These are phyloP conservation scores for Lepus americanus DNA, from an alignment of 2,113 vertebrate species.

Conservation along the genomic window DNA sequence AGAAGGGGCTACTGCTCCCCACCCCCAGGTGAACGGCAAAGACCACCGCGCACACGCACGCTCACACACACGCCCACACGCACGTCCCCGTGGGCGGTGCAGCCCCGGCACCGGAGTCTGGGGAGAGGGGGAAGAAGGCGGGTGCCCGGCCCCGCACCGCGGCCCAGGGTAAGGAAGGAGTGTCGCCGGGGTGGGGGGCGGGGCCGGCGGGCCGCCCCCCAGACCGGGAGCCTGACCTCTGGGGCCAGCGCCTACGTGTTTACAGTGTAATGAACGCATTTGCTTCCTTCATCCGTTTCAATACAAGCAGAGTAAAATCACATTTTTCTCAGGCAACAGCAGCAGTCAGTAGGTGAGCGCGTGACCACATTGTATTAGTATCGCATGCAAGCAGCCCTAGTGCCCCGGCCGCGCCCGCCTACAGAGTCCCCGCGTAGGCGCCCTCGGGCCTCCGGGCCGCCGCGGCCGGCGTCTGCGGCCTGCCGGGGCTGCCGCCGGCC, in stretches of 20 bases:
- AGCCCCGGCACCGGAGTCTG: neutral
- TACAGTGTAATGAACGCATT: slow-evolving; percentile 90
- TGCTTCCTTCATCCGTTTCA: slow-evolving; percentile 90
- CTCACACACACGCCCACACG: accelerated
- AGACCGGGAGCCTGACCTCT: slow-evolving; percentile 80
- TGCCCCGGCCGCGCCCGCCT: slow-evolving; percentile 72
- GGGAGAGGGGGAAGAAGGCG: neutral
- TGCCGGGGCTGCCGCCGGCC: slow-evolving; percentile 86
- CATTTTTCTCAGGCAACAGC: slow-evolving; percentile 92
- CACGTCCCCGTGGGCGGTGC: neutral
- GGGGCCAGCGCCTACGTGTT: slow-evolving; percentile 84
- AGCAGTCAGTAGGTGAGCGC: slow-evolving; percentile 92
- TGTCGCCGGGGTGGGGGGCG: neutral
- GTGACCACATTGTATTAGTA: slow-evolving; percentile 92
- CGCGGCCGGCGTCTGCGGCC: slow-evolving; percentile 87
- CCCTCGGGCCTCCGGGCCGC: slow-evolving; percentile 86
- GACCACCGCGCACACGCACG: accelerated
- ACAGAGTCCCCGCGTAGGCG: slow-evolving; percentile 89
- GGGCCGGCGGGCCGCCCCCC: neutral
- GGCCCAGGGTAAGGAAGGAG: neutral
- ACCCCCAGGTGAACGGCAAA: neutral
- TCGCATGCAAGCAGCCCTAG: slow-evolving; percentile 92
- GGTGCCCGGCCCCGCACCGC: neutral
- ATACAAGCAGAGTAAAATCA: slow-evolving; percentile 92
- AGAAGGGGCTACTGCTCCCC: neutral